Conservation (phyloP, 2,113 vertebrate species). For the Scophthalmus maximus region DNA sequence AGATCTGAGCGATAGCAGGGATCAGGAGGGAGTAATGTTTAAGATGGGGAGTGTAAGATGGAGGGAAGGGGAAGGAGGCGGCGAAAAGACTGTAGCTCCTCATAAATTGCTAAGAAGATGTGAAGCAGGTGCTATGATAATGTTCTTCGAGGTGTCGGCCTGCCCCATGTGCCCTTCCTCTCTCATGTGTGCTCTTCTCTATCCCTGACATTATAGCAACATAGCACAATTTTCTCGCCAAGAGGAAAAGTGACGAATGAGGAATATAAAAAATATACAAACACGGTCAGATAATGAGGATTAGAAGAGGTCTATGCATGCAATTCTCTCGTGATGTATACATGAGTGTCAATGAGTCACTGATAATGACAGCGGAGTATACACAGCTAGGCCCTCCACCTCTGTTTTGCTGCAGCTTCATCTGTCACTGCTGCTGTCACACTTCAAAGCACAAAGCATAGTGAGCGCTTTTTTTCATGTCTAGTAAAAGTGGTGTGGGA, state of each 20-base stretch:
- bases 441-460: slow-evolving; percentile 66
- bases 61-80: slow-evolving; percentile 18
- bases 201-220: slow-evolving; percentile 22
- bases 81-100: slow-evolving; percentile 43
- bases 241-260: background rate
- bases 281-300: slow-evolving; percentile 17
- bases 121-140: slow-evolving; percentile 81
- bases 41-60: slow-evolving; percentile 20
- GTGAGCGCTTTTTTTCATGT: slow-evolving; percentile 69
- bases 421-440: slow-evolving; percentile 64
- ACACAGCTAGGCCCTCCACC: slow-evolving; percentile 46
- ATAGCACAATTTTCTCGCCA: slow-evolving; percentile 4
- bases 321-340: slow-evolving; percentile 14
- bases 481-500: slow-evolving; percentile 55
- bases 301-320: slow-evolving; percentile 2
- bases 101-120: slow-evolving; percentile 76
- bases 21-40: slow-evolving; percentile 28
- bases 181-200: background rate
- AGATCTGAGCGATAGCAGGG: slow-evolving; percentile 48
- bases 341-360: slow-evolving; percentile 57
- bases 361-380: slow-evolving; percentile 52
- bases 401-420: slow-evolving; percentile 52
- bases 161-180: slow-evolving; percentile 5
- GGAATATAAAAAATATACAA: slow-evolving; percentile 16
- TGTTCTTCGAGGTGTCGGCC: slow-evolving; percentile 35